These are phyloP conservation scores for Atherinosoma microstoma DNA, from an alignment of 2,797 vertebrate species.

Conservation along the genomic window DNA sequence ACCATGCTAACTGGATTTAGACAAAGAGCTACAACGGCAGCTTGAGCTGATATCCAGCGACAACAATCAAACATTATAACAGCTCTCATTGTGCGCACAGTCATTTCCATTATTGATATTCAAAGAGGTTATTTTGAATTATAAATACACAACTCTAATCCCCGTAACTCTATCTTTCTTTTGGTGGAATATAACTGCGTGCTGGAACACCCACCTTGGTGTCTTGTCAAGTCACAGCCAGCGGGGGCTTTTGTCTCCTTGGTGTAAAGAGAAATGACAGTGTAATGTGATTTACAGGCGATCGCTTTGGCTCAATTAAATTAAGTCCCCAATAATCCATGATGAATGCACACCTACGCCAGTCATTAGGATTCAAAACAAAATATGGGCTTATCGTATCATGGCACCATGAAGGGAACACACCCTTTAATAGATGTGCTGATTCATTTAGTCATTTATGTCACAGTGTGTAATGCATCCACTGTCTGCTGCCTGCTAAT, in stretches of 20 bases:
- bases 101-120: conserved; percentile 75
- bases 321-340: conserved; percentile 84
- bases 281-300: conserved; percentile 85
- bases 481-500: conserved; percentile 77
- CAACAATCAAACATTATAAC: conserved; percentile 72
- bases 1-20: conserved; percentile 78
- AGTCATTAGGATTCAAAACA: conserved; percentile 86
- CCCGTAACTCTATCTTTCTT: conserved; percentile 69
- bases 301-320: conserved; percentile 85
- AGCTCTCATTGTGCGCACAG: conserved; percentile 59
- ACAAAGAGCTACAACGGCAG: conserved; percentile 74
- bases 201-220: conserved; percentile 79
- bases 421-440: conserved; percentile 84
- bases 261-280: conserved; percentile 85
- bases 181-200: conserved; percentile 57
- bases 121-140: conserved; percentile 73
- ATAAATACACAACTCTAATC: conserved; percentile 76
- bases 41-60: conserved; percentile 67
- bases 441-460: conserved; percentile 83
- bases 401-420: conserved; percentile 75
- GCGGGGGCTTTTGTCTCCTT: conserved; percentile 77
- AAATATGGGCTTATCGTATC: conserved; percentile 83
- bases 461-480: conserved; percentile 76
- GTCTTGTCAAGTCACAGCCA: conserved; percentile 76
- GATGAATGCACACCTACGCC: conserved; percentile 86